Conservation (phyloP, 2,797 vertebrate genomes). For the Diglossa cyanea region DNA sequence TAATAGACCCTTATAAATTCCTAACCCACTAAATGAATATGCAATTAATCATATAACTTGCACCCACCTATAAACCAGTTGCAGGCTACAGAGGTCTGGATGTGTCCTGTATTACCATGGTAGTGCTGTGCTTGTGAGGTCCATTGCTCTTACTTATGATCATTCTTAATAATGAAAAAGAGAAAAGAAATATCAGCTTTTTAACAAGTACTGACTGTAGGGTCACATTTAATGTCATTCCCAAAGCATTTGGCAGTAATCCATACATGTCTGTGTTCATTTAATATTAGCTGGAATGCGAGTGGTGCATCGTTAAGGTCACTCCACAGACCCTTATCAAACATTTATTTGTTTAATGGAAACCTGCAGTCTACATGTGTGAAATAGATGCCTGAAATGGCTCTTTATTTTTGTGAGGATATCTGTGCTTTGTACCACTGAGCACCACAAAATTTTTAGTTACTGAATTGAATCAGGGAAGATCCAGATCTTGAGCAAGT, state of each 20-base stretch:
- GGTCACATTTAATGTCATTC: background rate
- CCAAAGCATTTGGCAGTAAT: background rate
- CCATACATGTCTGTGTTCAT: background rate
- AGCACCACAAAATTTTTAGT: rapidly evolving
- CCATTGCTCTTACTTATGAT: background rate
- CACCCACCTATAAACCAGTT: background rate
- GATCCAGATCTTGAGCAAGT: background rate
- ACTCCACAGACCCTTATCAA: background rate
- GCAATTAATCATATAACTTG: background rate
- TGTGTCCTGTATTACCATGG: background rate
- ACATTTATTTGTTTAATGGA: background rate
- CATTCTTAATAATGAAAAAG: background rate
- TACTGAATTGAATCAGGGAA: background rate
- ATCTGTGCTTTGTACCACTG: background rate
- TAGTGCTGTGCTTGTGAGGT: background rate
- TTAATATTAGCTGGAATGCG: background rate
- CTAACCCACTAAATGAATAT: background rate
- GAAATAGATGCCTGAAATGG: background rate
- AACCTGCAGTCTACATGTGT: background rate
- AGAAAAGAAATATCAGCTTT: background rate
- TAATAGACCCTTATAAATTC: background rate
- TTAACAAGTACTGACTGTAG: background rate
- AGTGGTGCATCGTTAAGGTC: background rate
- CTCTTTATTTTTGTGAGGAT: background rate
- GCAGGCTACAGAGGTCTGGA: background rate